Base-by-base conservation (phyloP, 2,888 invertebrate species). In the Baronia brevicornis region DNA sequence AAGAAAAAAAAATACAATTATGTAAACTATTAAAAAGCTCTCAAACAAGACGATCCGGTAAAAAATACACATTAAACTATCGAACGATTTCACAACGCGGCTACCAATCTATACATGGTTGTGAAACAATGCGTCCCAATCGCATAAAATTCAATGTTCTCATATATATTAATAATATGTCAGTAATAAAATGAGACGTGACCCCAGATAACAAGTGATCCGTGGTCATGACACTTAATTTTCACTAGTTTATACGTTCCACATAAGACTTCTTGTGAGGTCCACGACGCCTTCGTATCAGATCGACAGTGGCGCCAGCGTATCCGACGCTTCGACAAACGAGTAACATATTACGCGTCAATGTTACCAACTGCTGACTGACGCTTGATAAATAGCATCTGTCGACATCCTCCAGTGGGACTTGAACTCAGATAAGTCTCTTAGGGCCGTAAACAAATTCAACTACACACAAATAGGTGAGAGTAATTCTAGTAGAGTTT, bases 121-220 rank as follows among this genome's bases (percentile, higher is more conserved):
- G 57, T 59, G 67, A 70, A 74, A 74, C 64, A 66, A 61, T 68
- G 51, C 61, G 56, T 60, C 56, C 48, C 48, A 53, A 58, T 59
- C 54, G 60, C 60, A 60, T 67, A 60, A 64, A 70, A 73, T 79
- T 77, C 65, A 74, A 72, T 77, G 70, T 74, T 72, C 70, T 55
- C 61, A 54, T 57, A 55, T 63, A 70, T 78, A 74, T 72, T 72
- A 75, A 67, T 73, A 75, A 78, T 72, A 78, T 72, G 77, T 73
- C 74, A 70, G 64, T 65, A 75, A 79, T 79, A 75, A 75, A 79
- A 71, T 73, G 58, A 64, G 71, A 71, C 70, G 58, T 70, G 82
- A 78, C 82, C 79, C 48, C 33, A 52, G 82, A 80, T 82, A 82
- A 55, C 48, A 55, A 51, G 46, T 68, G 79, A 73, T 61, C 77